Conservation (phyloP, 35 echinoderm and acorn worm species). For the Diadema setosum region DNA sequence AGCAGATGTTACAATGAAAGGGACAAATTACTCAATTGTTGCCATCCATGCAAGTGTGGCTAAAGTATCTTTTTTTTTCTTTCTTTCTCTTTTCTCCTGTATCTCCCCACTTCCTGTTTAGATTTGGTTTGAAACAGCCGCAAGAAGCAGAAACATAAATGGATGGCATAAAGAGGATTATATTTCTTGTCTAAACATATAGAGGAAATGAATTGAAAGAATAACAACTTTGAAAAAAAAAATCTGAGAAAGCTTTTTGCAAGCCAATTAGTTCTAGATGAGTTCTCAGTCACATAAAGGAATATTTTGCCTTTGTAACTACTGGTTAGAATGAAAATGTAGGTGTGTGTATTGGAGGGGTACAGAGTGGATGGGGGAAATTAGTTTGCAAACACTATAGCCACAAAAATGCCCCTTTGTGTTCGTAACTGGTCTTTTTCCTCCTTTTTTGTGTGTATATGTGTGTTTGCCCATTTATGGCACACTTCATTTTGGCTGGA, state of each 20-base stretch:
- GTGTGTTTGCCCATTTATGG: slow-evolving; percentile 12
- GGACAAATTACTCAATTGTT: background rate
- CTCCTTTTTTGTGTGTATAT: background rate
- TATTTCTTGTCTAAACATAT: no score
- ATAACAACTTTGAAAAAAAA: background rate
- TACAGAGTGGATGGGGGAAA: background rate
- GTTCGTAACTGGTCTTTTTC: background rate
- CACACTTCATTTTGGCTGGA: background rate
- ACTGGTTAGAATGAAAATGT: background rate
- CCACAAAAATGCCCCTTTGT: background rate
- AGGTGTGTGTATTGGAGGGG: background rate
- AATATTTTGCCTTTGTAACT: background rate
- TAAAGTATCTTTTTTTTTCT: background rate
- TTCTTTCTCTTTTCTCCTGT: background rate
- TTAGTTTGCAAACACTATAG: slow-evolving; percentile 1
- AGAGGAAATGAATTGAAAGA: no score
- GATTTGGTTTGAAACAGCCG: no score
- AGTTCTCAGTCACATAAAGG: background rate
- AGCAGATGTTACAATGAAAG: background rate
- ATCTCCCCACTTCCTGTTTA: background rate
- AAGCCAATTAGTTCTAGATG: slow-evolving; percentile 10
- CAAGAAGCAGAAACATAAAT: no score
- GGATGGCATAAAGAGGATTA: no score
- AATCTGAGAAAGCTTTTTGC: background rate
- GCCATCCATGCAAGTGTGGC: no score